A percentile compares a stretch with the other conserved stretches of the same genome.
phyloP scores from a whole-genome alignment of 2,797 vertebrate species.

The Avahi laniger region DNA sequence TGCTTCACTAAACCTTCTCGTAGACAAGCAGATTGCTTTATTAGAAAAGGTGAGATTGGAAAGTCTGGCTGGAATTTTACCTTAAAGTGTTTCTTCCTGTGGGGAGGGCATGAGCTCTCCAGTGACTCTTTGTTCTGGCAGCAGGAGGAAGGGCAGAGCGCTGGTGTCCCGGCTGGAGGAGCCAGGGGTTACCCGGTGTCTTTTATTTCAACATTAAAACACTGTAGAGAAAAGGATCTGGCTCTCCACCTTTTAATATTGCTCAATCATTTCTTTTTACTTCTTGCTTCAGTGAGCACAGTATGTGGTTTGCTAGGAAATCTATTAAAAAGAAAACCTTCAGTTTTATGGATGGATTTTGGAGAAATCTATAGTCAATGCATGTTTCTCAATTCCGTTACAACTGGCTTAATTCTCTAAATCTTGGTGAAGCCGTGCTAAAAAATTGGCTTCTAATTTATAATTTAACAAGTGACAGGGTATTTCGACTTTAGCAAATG shows the following conservation, averaged over 20 bases:
- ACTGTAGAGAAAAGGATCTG: constrained; percentile 41
- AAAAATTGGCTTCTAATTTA: constrained; percentile 65
- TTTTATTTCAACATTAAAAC: constrained; percentile 68
- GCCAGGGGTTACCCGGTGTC: not conserved
- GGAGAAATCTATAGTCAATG: constrained; percentile 58
- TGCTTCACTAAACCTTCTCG: not conserved
- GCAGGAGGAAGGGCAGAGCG: not conserved
- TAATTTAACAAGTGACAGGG: constrained; percentile 62
- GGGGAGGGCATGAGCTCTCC: not conserved
- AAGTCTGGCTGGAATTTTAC: constrained; percentile 9
- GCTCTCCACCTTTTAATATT: constrained; percentile 66
- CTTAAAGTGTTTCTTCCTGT: not conserved
- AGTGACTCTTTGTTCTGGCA: not conserved
- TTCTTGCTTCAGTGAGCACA: constrained; percentile 70
- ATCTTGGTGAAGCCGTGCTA: constrained; percentile 18
- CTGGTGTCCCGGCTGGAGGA: not conserved
- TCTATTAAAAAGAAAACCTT: constrained; percentile 73
- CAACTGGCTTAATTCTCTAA: constrained; percentile 38
- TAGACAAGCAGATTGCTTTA: not conserved
- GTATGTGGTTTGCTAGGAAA: constrained; percentile 57
- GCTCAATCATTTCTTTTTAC: constrained; percentile 73
- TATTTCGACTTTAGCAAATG: constrained; percentile 57
- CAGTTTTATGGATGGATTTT: constrained; percentile 46
- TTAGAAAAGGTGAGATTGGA: not conserved
- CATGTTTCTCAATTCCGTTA: constrained; percentile 27